Conservation (phyloP, 2,113 vertebrate species). For the Hippocampus comes region DNA sequence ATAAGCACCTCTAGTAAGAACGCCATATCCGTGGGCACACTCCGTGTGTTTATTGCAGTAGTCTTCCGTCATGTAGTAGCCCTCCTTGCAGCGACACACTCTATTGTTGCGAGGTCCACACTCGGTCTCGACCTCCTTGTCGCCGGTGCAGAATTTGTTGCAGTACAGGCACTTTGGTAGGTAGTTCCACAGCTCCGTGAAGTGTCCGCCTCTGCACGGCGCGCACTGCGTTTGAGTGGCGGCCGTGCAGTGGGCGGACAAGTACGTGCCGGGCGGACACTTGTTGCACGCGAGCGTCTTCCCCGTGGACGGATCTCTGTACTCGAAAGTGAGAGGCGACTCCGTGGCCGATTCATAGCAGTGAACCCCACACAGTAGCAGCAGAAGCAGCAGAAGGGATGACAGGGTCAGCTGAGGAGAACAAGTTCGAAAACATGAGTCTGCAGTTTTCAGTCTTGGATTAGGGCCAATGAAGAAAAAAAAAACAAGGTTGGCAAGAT, state of each 20-base stretch:
- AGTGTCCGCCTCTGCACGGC: conserved; percentile 43
- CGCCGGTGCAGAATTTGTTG: conserved; percentile 50
- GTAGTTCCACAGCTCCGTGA: conserved; percentile 70
- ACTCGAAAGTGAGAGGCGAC: conserved; percentile 29
- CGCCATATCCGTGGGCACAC: conserved; percentile 55
- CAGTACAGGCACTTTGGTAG: conserved; percentile 70
- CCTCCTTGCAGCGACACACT: conserved; percentile 67
- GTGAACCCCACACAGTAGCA: conserved; percentile 27
- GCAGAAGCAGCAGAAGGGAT: conserved; percentile 12
- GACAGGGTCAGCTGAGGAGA: conserved; percentile 31
- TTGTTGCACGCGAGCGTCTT: conserved; percentile 39
- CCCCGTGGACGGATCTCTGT: conserved; percentile 20
- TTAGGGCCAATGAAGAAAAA: too few relatives aligned
- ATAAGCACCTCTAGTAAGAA: conserved; percentile 46
- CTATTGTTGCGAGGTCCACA: conserved; percentile 54
- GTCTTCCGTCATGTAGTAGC: conserved; percentile 46
- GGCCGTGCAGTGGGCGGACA: conserved; percentile 50
- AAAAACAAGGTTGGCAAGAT: too few relatives aligned
- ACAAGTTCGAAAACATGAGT: neutral
- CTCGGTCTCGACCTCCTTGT: conserved; percentile 56
- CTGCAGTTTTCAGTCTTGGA: neutral
- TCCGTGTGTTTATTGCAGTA: conserved; percentile 55
- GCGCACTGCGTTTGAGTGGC: conserved; percentile 46
- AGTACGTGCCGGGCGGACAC: conserved; percentile 58
- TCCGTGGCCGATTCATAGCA: neutral